Evolutionary conservation across 2,113 vertebrate genomes (phyloP).

Genomic region (Sapayoa aenigma): DNA sequence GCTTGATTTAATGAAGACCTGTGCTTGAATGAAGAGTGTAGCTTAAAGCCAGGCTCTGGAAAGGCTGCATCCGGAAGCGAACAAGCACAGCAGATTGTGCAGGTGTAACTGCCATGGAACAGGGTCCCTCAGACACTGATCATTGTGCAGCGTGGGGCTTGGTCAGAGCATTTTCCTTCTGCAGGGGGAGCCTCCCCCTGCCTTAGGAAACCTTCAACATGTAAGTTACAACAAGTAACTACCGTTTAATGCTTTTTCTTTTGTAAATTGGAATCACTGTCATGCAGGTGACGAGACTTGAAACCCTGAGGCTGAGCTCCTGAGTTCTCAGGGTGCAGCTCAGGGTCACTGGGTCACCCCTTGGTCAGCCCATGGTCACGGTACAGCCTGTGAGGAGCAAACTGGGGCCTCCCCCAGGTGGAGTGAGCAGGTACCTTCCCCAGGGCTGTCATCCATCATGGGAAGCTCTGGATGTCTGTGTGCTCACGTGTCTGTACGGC

Average conservation of each 20-base stretch:
- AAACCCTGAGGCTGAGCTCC: not conserved
- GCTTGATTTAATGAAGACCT: conserved; percentile 55
- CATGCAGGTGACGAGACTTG: not conserved
- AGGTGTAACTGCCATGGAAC: conserved; percentile 60
- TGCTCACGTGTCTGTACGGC: accelerated
- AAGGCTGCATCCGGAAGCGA: conserved; percentile 88
- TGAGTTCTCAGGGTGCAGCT: not conserved
- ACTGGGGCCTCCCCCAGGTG: not conserved
- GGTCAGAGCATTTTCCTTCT: not conserved
- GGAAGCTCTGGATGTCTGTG: not conserved
- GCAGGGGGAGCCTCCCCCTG: conserved; percentile 22
- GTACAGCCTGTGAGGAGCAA: not conserved
- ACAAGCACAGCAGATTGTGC: conserved; percentile 74
- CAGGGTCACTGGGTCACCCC: not conserved
- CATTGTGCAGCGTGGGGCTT: not conserved
- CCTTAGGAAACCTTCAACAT: conserved; percentile 12
- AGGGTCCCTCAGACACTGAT: conserved; percentile 22
- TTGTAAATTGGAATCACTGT: conserved; percentile 27
- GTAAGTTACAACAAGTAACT: not conserved
- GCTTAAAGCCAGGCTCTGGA: conserved; percentile 87
- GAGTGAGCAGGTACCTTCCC: not conserved
- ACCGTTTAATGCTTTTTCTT: conserved; percentile 1
- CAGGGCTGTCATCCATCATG: not conserved
- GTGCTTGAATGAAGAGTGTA: conserved; percentile 97
- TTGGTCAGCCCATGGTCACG: not conserved